Evolutionary conservation across 2,113 vertebrate species (phyloP), one percentile per base, ranked within the genome.

Genomic region (Oreochromis spilurus): DNA sequence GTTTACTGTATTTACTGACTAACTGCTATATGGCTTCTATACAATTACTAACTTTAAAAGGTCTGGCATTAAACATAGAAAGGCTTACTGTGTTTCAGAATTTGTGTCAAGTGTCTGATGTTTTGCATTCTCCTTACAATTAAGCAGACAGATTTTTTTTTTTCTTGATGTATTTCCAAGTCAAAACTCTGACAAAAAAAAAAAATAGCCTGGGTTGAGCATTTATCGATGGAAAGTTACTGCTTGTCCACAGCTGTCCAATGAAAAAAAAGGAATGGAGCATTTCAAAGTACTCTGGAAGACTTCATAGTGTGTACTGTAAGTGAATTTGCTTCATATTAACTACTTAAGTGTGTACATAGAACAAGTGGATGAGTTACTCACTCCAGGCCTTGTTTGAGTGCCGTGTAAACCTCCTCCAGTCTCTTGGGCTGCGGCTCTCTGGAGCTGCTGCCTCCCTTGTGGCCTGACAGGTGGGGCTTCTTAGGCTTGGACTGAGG

Each of bases 321-420:
- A 52, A 13, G 21, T 21, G 7, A 48, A 60, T 45, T 58, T 0
- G 38, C 16, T 60, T 43, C 40, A 12, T 31, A 58, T 31, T 58
- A 48, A 31, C 79, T 43, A 80, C 79, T 81, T 31, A 16, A 67
- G 52, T 45, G 26, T 86, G 50, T 21, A 21, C 3, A 55, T 12
- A 38, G 43, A 57, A 17, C 54, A 77, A 52, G n/a, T 52, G 45
- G 2, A 3, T 14, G 79, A 7, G 82, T 34, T 19, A 96, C 99
- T 98, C 96, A 99, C 99, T 97, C 96, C n/a, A 99, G 95, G 86
- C 98, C 99, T 62, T 93, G 97, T 95, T 98, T 99, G 92, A 99
- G 93, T 24, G 98, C 97, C n/a, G 89, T 93, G 89, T 99, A 97
- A 86, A 99, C 97, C 86, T 99, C 98, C 77, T 99, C 98, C 93